Percentiles rank a stretch among this genome's conserved stretches.
Evolutionary conservation across 2,797 vertebrate species (phyloP).

Genomic region (Semaprochilodus insignis): DNA sequence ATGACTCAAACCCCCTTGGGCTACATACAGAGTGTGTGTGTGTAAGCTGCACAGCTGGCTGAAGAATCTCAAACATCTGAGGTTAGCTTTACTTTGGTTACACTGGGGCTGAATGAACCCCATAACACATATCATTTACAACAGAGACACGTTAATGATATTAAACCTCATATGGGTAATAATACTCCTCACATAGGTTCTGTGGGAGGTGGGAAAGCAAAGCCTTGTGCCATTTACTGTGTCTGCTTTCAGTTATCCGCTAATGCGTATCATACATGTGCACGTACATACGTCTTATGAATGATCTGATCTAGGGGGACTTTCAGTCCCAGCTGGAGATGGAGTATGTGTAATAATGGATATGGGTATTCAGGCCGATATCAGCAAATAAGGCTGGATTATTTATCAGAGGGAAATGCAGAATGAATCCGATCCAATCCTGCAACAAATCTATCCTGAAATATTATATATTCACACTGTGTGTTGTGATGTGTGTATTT

Average conservation of each 20-base stretch:
- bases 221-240: background rate
- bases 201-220: background rate
- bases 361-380: too few relatives aligned
- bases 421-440: too few relatives aligned
- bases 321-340: too few relatives aligned
- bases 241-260: background rate
- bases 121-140: constrained; percentile 12
- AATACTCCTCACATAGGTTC: background rate
- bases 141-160: constrained; percentile 8
- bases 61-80: constrained; percentile 47
- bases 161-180: background rate
- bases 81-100: constrained; percentile 35
- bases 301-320: background rate
- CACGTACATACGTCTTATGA: background rate
- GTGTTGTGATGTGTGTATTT: too few relatives aligned
- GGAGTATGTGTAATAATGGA: too few relatives aligned
- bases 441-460: too few relatives aligned
- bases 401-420: too few relatives aligned
- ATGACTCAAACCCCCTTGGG: constrained; percentile 44
- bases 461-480: too few relatives aligned
- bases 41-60: constrained; percentile 37
- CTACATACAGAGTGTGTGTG: constrained; percentile 18
- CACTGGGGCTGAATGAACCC: constrained; percentile 9
- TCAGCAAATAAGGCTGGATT: too few relatives aligned
- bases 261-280: background rate